A percentile compares a stretch with the other conserved stretches of the same genome.
phyloP scores from a whole-genome alignment of 2,797 vertebrate genomes.

The Heteromormyrus szaboi region DNA sequence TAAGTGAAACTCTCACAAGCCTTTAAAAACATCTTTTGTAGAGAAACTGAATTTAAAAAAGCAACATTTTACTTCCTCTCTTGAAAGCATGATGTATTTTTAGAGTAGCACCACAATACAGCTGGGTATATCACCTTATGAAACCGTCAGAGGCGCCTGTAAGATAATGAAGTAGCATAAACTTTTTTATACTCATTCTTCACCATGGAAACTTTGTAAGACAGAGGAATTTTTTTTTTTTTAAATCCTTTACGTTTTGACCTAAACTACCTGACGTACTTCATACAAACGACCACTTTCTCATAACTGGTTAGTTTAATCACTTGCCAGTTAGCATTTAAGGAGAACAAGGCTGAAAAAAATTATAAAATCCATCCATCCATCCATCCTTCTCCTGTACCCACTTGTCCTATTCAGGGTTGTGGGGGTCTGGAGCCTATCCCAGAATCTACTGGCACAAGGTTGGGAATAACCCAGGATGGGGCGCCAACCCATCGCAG shows the following conservation, averaged over 20 bases:
- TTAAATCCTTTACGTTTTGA: background rate
- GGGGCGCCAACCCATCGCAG: background rate
- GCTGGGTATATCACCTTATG: background rate
- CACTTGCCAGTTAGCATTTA: background rate
- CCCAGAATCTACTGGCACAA: background rate
- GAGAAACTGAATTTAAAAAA: background rate
- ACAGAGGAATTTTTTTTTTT: background rate
- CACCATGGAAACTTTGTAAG: background rate
- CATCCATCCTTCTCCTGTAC: background rate
- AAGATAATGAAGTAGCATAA: background rate
- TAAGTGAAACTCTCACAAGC: no score
- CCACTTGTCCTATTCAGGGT: background rate
- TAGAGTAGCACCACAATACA: background rate
- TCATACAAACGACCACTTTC: background rate
- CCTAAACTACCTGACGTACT: background rate
- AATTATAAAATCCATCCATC: background rate
- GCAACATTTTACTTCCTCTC: background rate
- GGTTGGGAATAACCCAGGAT: background rate
- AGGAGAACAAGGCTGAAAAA: background rate
- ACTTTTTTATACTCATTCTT: background rate
- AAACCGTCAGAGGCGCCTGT: background rate
- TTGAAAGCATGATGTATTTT: background rate
- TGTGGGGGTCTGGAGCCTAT: background rate
- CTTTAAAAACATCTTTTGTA: background rate
- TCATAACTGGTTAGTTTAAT: background rate